Conservation (phyloP, 2,888 invertebrate genomes). For the Stenichneumon culpator region DNA sequence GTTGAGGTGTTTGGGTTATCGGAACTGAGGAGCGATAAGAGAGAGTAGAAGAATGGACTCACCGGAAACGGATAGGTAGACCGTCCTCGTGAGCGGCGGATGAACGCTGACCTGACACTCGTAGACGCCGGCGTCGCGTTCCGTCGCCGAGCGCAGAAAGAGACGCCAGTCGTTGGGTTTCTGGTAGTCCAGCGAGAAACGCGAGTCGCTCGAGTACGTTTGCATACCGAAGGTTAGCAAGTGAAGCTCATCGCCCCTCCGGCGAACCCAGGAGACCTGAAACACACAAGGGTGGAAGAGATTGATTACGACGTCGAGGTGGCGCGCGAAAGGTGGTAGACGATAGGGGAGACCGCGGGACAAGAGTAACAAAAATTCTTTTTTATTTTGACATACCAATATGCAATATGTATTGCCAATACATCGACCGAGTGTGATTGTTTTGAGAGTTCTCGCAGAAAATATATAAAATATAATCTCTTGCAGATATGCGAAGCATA, state of each 20-base stretch:
- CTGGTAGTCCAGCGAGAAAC: slow-evolving; percentile 90
- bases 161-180: slow-evolving; percentile 93
- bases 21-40: neutral
- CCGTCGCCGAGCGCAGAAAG: slow-evolving; percentile 90
- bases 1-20: neutral
- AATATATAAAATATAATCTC: no score
- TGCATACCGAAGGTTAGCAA: slow-evolving; percentile 81
- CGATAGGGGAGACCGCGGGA: no score
- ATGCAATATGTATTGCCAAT: no score
- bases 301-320: neutral
- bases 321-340: no score
- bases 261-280: slow-evolving; percentile 83
- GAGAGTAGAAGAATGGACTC: slow-evolving; percentile 81
- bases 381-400: no score
- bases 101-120: slow-evolving; percentile 93
- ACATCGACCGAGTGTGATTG: no score
- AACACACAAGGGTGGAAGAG: slow-evolving; percentile 40
- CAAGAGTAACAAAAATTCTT: no score
- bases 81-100: slow-evolving; percentile 90
- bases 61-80: slow-evolving; percentile 91
- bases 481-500: no score
- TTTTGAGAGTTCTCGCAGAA: no score
- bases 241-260: slow-evolving; percentile 82
- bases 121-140: slow-evolving; percentile 92
- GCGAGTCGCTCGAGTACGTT: slow-evolving; percentile 85